These are phyloP conservation scores for Cyrtonyx montezumae DNA, from an alignment of 2,113 vertebrate genomes.

Conservation along the genomic window DNA sequence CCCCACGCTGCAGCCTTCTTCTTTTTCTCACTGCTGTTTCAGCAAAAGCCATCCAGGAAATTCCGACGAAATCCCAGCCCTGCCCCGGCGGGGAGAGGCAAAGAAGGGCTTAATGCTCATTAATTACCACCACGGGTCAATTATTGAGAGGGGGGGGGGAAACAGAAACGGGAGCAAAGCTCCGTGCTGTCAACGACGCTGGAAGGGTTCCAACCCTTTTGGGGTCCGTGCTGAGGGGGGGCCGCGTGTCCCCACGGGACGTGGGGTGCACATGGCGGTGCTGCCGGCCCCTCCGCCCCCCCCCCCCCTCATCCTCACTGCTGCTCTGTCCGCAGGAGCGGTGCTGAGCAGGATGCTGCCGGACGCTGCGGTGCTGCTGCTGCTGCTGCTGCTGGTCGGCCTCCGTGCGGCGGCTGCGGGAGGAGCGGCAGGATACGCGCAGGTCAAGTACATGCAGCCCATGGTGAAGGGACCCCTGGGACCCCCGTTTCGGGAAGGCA, in stretches of 20 bases:
- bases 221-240: background rate
- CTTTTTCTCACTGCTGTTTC: constrained; percentile 18
- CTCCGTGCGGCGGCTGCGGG: constrained; percentile 71
- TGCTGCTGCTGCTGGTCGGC: constrained; percentile 51
- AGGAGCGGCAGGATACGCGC: constrained; percentile 85
- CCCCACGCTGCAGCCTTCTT: background rate
- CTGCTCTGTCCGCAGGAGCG: constrained; percentile 5
- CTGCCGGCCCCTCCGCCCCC: background rate
- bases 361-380: constrained; percentile 67
- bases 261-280: fast-evolving
- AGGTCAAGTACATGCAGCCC: constrained; percentile 96
- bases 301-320: background rate
- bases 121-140: constrained; percentile 40
- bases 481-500: constrained; percentile 97
- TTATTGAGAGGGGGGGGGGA: background rate
- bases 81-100: background rate
- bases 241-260: fast-evolving
- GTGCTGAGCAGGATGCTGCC: constrained; percentile 61
- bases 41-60: constrained; percentile 61
- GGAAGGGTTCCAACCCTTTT: fast-evolving
- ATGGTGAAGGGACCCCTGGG: constrained; percentile 98
- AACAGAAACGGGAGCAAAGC: background rate
- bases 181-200: constrained; percentile 25
- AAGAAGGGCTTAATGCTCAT: constrained; percentile 43
- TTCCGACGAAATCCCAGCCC: constrained; percentile 23